Evolutionary conservation across 1,140 invertebrate species (phyloP).

Genomic region (Nebria ingens): DNA sequence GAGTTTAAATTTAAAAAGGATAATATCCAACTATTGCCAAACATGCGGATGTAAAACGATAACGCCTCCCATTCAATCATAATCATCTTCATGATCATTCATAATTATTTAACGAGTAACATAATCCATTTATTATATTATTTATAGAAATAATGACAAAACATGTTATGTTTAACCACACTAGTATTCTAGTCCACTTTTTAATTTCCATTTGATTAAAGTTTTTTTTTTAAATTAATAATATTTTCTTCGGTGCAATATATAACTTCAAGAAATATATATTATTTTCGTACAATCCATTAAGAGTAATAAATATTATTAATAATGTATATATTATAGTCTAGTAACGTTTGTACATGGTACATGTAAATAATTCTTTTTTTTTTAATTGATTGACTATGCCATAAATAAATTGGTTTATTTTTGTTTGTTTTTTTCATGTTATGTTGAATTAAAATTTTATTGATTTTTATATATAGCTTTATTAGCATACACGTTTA

Average conservation of each 20-base stretch:
- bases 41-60: background rate
- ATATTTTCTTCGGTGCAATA: background rate
- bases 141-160: background rate
- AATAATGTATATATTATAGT: background rate
- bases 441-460: background rate
- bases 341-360: background rate
- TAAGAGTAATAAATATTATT: background rate
- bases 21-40: background rate
- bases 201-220: background rate
- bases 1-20: background rate
- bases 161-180: no score
- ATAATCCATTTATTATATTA: background rate
- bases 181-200: background rate
- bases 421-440: background rate
- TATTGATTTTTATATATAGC: background rate
- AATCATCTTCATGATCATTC: background rate
- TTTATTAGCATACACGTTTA: background rate
- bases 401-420: background rate
- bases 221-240: background rate
- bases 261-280: background rate
- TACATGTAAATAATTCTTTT: conserved; percentile 1
- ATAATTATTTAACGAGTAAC: background rate
- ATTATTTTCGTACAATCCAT: background rate
- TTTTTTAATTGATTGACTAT: conserved; percentile 5
- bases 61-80: background rate